These are phyloP conservation scores for Ethmia dodecea DNA, from an alignment of 2,888 invertebrate species.

Conservation along the genomic window DNA sequence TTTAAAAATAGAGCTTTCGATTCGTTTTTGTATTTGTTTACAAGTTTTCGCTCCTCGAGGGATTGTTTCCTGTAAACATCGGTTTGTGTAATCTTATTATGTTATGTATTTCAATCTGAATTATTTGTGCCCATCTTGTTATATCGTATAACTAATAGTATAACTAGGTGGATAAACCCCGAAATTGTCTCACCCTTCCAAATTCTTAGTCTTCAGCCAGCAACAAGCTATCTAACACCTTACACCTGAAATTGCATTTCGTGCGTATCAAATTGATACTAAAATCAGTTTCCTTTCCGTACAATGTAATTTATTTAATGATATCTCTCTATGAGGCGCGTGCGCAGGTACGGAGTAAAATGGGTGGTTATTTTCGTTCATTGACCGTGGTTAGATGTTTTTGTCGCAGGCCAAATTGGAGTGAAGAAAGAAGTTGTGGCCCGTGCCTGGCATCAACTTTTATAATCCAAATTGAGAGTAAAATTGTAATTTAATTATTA, in stretches of 20 bases:
- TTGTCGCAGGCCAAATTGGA: slow-evolving; percentile 33
- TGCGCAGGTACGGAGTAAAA: slow-evolving; percentile 29
- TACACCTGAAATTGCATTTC: slow-evolving; percentile 1
- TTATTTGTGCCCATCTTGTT: too few species aligned
- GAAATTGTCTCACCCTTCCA: too few species aligned
- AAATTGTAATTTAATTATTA: too few species aligned
- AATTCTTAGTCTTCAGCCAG: too few species aligned
- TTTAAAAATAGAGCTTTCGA: background rate
- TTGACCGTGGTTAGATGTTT: slow-evolving; percentile 50
- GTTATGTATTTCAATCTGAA: too few species aligned
- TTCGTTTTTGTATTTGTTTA: background rate
- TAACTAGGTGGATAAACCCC: too few species aligned
- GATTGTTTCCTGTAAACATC: too few species aligned
- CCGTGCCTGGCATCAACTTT: too few species aligned
- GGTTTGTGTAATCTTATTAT: too few species aligned
- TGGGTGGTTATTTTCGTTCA: slow-evolving; percentile 50
- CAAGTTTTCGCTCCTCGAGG: background rate
- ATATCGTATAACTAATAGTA: too few species aligned
- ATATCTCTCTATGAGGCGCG: slow-evolving; percentile 25
- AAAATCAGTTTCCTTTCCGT: slow-evolving; percentile 14
- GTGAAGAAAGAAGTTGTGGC: slow-evolving; percentile 26
- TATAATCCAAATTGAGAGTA: too few species aligned
- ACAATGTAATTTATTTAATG: slow-evolving; percentile 30
- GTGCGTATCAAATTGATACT: slow-evolving; percentile 10
- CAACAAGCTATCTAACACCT: too few species aligned